These are phyloP conservation scores for Hirudinaria manillensis DNA, from an alignment of 2,888 invertebrate species.

Conservation along the genomic window DNA sequence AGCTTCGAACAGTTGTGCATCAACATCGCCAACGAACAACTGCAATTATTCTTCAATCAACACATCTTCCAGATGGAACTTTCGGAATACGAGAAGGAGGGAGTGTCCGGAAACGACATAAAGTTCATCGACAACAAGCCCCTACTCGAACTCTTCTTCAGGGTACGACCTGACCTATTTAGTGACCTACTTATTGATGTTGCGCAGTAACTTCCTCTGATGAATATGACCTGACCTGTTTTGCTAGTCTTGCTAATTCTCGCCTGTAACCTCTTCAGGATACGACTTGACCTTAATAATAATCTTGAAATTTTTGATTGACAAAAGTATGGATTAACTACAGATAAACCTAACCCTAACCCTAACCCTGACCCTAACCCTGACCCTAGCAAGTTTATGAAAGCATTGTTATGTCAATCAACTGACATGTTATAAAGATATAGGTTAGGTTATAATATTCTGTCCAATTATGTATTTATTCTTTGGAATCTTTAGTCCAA, in stretches of 20 bases:
- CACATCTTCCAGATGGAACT: conserved; percentile 49
- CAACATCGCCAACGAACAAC: conserved; percentile 52
- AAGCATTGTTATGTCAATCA: no score
- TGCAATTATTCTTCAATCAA: conserved; percentile 51
- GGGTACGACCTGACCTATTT: conserved; percentile 41
- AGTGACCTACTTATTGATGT: not conserved
- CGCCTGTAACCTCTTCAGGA: conserved; percentile 43
- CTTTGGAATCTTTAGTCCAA: not conserved
- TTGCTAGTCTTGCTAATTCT: conserved; percentile 26
- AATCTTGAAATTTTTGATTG: no score
- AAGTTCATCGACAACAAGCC: conserved; percentile 45
- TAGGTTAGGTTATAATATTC: no score
- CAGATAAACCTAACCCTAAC: no score
- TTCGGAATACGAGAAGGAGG: conserved; percentile 48
- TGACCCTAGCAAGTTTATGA: no score
- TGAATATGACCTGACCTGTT: conserved; percentile 41
- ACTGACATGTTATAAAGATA: no score
- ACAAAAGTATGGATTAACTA: no score
- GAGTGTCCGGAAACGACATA: conserved; percentile 45
- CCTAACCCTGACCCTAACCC: no score
- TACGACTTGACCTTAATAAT: conserved; percentile 34
- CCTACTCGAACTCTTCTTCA: conserved; percentile 46
- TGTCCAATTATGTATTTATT: no score
- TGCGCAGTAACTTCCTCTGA: conserved; percentile 45
- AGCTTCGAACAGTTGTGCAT: conserved; percentile 53